phyloP scores from a whole-genome alignment of 2,888 invertebrate species.

The Toxonevra muliebris region DNA sequence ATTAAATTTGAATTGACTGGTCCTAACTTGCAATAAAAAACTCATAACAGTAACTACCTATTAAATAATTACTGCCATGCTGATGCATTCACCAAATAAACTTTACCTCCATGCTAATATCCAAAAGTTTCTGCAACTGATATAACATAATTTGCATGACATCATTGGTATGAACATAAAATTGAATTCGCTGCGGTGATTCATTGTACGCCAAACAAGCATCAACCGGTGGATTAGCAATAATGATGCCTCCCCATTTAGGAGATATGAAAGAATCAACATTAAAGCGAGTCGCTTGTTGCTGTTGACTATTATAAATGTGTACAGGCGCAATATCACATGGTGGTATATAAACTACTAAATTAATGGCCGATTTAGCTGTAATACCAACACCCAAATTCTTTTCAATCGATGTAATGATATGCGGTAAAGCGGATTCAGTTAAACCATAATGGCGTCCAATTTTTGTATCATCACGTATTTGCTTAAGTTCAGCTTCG shows the following conservation, averaged over 20 bases:
- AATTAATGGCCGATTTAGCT: slow-evolving; percentile 81
- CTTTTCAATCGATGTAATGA: slow-evolving; percentile 87
- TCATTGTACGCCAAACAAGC: slow-evolving; percentile 67
- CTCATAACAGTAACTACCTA: too few species aligned
- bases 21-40: too few species aligned
- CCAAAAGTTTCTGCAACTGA: slow-evolving; percentile 78
- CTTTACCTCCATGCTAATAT: slow-evolving; percentile 72
- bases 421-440: slow-evolving; percentile 78
- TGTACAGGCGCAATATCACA: slow-evolving; percentile 77
- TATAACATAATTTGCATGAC: slow-evolving; percentile 82
- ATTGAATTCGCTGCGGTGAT: slow-evolving; percentile 57
- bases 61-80: background rate
- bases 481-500: slow-evolving; percentile 76
- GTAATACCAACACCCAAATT: slow-evolving; percentile 87
- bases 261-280: slow-evolving; percentile 82
- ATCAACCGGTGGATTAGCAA: slow-evolving; percentile 73
- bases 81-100: slow-evolving; percentile 31
- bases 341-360: slow-evolving; percentile 84
- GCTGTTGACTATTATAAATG: slow-evolving; percentile 71
- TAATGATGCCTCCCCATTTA: slow-evolving; percentile 89
- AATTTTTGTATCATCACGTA: slow-evolving; percentile 66
- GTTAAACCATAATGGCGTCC: slow-evolving; percentile 73
- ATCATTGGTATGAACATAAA: slow-evolving; percentile 69
- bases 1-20: too few species aligned
- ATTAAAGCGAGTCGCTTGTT: slow-evolving; percentile 62